Conservation (phyloP, 2,113 vertebrate genomes). For the Noctilio leporinus region DNA sequence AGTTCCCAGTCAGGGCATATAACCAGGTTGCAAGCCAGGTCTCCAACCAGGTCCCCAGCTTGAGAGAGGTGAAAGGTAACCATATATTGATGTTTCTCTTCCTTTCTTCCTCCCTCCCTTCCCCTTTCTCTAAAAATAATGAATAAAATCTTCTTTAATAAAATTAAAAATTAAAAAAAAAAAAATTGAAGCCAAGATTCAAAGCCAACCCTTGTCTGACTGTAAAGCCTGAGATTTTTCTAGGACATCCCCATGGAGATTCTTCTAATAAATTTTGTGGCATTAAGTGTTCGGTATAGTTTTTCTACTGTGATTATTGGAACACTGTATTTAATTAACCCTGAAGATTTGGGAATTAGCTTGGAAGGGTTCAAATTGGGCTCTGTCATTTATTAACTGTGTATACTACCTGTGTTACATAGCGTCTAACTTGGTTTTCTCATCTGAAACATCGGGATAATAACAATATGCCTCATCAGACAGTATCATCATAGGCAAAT, state of each 20-base stretch:
- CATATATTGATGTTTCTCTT: too few species aligned
- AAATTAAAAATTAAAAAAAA: too few species aligned
- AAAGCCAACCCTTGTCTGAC: not conserved
- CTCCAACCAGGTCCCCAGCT: too few species aligned
- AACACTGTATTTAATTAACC: not conserved
- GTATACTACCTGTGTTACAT: not conserved
- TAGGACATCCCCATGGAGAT: not conserved
- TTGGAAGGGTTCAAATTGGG: not conserved
- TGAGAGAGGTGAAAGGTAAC: too few species aligned
- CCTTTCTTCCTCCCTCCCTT: too few species aligned
- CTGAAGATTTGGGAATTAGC: not conserved
- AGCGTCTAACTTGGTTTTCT: not conserved
- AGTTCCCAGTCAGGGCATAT: too few species aligned
- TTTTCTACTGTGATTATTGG: not conserved
- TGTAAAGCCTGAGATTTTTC: not conserved
- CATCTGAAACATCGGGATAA: not conserved
- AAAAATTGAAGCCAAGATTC: constrained; percentile 31
- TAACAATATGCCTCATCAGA: not conserved
- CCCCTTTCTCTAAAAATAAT: too few species aligned
- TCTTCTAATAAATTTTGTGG: not conserved
- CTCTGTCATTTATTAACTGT: not conserved
- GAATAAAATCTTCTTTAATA: too few species aligned
- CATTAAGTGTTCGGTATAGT: not conserved
- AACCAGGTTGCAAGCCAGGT: too few species aligned
- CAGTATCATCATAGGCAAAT: not conserved